A percentile compares a stretch with the other conserved stretches of the same genome.
These are phyloP conservation scores for Elgonia sp. DNA, from an alignment of 2,888 invertebrate species.

Conservation along the genomic window DNA sequence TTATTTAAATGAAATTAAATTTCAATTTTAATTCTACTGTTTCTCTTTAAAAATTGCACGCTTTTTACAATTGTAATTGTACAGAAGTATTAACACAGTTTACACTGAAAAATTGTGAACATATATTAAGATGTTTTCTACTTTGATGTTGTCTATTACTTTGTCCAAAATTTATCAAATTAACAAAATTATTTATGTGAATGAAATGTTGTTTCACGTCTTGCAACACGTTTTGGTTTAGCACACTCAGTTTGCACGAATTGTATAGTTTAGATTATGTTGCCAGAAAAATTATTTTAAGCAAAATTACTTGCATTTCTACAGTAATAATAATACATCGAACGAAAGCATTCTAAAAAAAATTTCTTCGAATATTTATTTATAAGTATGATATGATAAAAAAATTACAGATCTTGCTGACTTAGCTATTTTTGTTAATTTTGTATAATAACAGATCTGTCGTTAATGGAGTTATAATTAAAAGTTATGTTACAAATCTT, in stretches of 20 bases:
- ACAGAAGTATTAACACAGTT: conserved; percentile 51
- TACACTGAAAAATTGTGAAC: too few species aligned
- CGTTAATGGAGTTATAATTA: too few species aligned
- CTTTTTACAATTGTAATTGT: conserved; percentile 37
- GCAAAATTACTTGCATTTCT: not conserved
- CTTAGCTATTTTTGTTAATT: too few species aligned
- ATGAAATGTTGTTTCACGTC: not conserved
- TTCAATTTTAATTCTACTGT: not conserved
- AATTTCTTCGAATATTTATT: not conserved
- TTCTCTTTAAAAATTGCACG: conserved; percentile 40
- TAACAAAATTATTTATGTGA: too few species aligned
- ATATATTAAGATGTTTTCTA: too few species aligned
- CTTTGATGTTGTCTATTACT: too few species aligned
- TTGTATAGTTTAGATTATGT: not conserved
- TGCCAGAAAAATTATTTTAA: not conserved
- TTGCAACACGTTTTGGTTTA: not conserved
- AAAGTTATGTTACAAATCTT: too few species aligned
- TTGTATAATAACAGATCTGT: too few species aligned
- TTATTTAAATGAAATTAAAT: too few species aligned
- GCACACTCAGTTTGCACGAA: conserved; percentile 1
- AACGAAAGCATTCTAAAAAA: conserved; percentile 3
- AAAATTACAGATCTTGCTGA: too few species aligned
- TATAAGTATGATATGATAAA: not conserved
- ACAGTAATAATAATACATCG: not conserved
- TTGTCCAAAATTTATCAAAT: too few species aligned